A percentile compares a stretch with the other conserved stretches of the same genome.
phyloP scores from a whole-genome alignment of 2,888 invertebrate genomes.

The Hirtodrosophila duncani region DNA sequence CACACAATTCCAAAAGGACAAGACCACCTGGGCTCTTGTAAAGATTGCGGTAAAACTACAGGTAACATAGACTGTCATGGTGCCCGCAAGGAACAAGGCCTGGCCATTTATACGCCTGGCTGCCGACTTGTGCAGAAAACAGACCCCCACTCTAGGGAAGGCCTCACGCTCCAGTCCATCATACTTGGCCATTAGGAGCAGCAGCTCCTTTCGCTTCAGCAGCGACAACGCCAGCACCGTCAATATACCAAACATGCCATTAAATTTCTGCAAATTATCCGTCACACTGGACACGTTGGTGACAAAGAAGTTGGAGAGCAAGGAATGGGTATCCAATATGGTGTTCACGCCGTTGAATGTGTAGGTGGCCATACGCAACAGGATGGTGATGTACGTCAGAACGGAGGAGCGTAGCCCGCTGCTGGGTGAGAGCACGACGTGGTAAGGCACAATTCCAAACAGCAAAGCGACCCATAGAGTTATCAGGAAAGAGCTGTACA shows the following conservation, averaged over 20 bases:
- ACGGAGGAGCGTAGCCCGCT: conserved; percentile 21
- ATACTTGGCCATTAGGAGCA: conserved; percentile 34
- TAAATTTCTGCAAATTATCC: conserved; percentile 62
- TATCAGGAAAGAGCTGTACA: conserved; percentile 63
- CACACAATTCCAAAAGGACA: conserved; percentile 36
- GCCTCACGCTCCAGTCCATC: conserved; percentile 50
- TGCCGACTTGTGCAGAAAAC: conserved; percentile 42
- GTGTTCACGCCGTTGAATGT: conserved; percentile 37
- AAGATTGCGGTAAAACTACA: conserved; percentile 49
- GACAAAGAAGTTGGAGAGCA: conserved; percentile 60
- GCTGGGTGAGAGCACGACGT: conserved; percentile 25
- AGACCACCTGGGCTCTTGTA: conserved; percentile 2
- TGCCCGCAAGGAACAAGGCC: conserved; percentile 24
- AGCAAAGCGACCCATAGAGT: conserved; percentile 46
- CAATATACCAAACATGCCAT: conserved; percentile 59
- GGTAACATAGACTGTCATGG: conserved; percentile 35
- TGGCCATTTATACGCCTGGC: conserved; percentile 34
- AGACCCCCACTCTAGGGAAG: conserved; percentile 55
- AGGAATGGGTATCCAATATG: conserved; percentile 28
- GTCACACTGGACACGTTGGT: conserved; percentile 60
- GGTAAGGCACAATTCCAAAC: conserved; percentile 63
- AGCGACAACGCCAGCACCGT: conserved; percentile 45
- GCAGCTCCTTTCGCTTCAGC: conserved; percentile 31
- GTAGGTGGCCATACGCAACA: conserved; percentile 47
- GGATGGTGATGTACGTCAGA: conserved; percentile 46